Base-by-base conservation (phyloP, 2,113 vertebrate genomes). In the Xenus cinereus region DNA sequence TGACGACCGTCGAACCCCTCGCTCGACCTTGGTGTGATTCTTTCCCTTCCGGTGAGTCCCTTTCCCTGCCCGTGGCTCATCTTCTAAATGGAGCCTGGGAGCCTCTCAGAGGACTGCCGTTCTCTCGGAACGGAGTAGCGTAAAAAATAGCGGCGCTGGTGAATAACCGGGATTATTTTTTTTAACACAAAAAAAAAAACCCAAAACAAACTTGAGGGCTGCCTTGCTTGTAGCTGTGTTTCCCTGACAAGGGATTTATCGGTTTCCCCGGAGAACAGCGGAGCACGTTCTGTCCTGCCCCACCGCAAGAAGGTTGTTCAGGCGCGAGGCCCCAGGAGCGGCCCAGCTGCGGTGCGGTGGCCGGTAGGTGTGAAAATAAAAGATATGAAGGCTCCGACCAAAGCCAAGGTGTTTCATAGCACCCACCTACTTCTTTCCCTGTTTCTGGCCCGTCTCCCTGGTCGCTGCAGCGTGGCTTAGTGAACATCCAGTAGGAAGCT, bases 1-100 rank as follows among this genome's bases (percentile, higher is more conserved):
- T 35, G 87, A 22, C 88, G 51, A 56, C 83, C 28, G 9, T 63
- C 37, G 93, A 95, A 39, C 64, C 73, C 56, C 80, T 94, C 48
- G 23, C 54, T 46, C 82, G 92, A 90, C 92, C 90, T 96, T 86
- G 91, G 30, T 60, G n/a, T 75, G 64, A 82, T 95, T 96, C 71
- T 90, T 96, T 85, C 59, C 59, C 37, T 95, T 92, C 69, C 83
- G 93, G 22, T 89, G 92, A 96, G 85, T 92, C 79, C 60, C 33
- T 83, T 95, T 96, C 92, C 63, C 95, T 93, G 90, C 82, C 63
- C 88, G 85, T 97, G 96, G 93, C 87, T 97, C 96, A 96, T 97
- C 87, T 75, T 83, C 94, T 96, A 96, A 96, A 96, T 75, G 92
- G 62, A 92, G 93, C 19, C 86, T 62, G n/a, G 35, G 60, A 92